A percentile compares a stretch with the other conserved stretches of the same genome.
These are phyloP conservation scores for Dasypogon diadema DNA, from an alignment of 2,888 invertebrate genomes.

Conservation along the genomic window DNA sequence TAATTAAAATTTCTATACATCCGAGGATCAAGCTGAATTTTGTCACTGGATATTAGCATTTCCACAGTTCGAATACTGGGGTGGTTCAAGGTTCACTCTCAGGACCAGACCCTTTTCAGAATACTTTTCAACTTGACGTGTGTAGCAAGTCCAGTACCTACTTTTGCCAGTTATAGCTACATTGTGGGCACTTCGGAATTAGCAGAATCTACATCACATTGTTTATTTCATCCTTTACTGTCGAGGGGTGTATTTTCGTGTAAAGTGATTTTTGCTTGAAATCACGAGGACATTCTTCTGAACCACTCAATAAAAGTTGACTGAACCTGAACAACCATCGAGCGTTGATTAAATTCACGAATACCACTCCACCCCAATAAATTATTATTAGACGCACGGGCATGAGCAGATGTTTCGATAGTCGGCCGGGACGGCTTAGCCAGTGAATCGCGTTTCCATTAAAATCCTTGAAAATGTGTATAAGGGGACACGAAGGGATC, in stretches of 20 bases:
- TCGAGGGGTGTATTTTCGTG: neutral
- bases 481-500: conserved; percentile 49
- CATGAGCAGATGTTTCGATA: conserved; percentile 48
- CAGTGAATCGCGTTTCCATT: conserved; percentile 48
- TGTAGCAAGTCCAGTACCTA: neutral
- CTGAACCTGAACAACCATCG: neutral
- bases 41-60: neutral
- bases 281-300: conserved; percentile 6
- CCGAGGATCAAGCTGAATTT: neutral
- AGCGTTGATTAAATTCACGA: conserved; percentile 44
- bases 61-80: neutral
- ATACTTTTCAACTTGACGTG: neutral
- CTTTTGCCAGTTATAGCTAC: neutral
- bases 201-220: neutral
- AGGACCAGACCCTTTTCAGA: neutral
- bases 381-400: conserved; percentile 31
- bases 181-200: neutral
- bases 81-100: neutral
- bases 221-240: neutral
- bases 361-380: conserved; percentile 34
- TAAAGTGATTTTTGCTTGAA: conserved; percentile 19
- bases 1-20: conserved; percentile 25
- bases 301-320: neutral
- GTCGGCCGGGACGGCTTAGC: conserved; percentile 31
- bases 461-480: conserved; percentile 40